Base-by-base conservation (phyloP, 1,140 invertebrate species). In the Tachypleus tridentatus region DNA sequence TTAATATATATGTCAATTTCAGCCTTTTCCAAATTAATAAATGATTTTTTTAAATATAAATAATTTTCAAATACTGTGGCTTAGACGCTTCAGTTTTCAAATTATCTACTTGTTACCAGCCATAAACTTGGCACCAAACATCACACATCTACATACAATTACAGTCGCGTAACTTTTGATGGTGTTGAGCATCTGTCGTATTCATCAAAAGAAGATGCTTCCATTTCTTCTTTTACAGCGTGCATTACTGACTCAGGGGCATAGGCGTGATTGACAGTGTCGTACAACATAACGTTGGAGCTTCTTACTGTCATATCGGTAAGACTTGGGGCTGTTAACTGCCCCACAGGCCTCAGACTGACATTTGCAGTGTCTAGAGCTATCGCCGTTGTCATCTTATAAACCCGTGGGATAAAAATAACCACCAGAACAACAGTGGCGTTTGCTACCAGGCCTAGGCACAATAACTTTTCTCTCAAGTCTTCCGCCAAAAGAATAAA, bases 321-420 rank as follows among this genome's bases (percentile, higher is more conserved):
- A 5, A 67, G 59, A 47, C 59, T 64, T 8, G 53, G 53, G 53
- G n/a, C 53, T 7, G 7, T n/a, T 7, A 7, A 54, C n/a, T n/a
- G 7, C 53, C 7, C 53, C 3, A 61, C 66, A 7, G 66, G 62
- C 49, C 64, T 61, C 66, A 67, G 58, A 50, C 62, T 61, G 10
- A 61, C 62, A 9, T 64, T 61, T 3, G 80, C 7, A 76, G 79
- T 63, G 80, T 77, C 75, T 1, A 74, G 70, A 7, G 75, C 71
- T 0, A 76, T 65, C 51, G 77, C 75, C 0, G 74, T 77, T 0
- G 80, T 73, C 76, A 84, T 83, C 63, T 80, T 78, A 68, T 83
- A 83, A 2, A 83, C 79, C 63, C 81, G 78, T 4, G 83, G 83
- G 62, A 83, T 77, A 51, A 83, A 80, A 2, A 84, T 75, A 4